Evolutionary conservation across 1,140 invertebrate species (phyloP).

Genomic region (Drosophila tropicalis): DNA sequence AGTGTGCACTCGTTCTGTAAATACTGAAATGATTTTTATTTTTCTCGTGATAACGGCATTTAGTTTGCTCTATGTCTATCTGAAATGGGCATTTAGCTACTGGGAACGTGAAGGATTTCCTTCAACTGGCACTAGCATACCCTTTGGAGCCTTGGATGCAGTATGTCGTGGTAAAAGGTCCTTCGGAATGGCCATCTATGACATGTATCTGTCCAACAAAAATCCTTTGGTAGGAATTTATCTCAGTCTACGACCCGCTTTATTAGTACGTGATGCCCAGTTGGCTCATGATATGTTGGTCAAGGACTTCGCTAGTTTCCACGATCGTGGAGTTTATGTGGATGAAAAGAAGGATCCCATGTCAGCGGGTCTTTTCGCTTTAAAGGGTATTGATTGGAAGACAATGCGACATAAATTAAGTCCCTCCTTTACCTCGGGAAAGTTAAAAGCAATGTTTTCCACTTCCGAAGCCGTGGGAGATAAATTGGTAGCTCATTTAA

Average conservation of each 20-base stretch:
- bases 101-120: constrained; percentile 75
- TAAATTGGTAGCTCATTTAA: constrained; percentile 64
- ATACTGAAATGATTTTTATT: constrained; percentile 44
- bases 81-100: constrained; percentile 62
- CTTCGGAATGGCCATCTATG: constrained; percentile 68
- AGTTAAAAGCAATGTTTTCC: constrained; percentile 85
- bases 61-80: constrained; percentile 53
- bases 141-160: constrained; percentile 63
- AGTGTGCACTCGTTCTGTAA: neutral
- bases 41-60: constrained; percentile 38
- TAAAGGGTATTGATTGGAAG: constrained; percentile 84
- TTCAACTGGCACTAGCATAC: constrained; percentile 39
- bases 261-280: constrained; percentile 84
- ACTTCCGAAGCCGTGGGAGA: constrained; percentile 82
- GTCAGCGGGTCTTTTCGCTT: constrained; percentile 81
- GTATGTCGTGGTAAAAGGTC: constrained; percentile 45
- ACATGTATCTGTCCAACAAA: constrained; percentile 58
- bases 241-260: constrained; percentile 70
- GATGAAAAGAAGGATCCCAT: constrained; percentile 78
- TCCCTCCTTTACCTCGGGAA: constrained; percentile 85
- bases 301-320: constrained; percentile 83
- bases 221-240: constrained; percentile 74
- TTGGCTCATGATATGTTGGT: constrained; percentile 83
- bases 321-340: constrained; percentile 82
- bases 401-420: constrained; percentile 84